Evolutionary conservation across 2,113 vertebrate genomes (phyloP).

Genomic region (Phyllostomus hastatus): DNA sequence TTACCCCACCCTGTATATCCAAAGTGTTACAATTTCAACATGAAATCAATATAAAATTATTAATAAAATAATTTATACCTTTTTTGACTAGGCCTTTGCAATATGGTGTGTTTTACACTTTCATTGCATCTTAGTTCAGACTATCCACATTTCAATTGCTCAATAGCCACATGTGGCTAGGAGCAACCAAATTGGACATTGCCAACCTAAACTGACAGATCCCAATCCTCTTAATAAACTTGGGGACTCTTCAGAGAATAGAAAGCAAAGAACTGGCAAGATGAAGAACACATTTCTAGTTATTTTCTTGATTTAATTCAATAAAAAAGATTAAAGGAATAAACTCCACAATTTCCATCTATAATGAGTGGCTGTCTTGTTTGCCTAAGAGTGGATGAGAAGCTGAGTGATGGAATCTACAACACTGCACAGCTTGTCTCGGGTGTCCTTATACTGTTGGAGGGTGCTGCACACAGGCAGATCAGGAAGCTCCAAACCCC

Average conservation of each 20-base stretch:
- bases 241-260: not conserved
- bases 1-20: not conserved
- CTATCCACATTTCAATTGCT: not conserved
- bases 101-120: not conserved
- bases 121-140: not conserved
- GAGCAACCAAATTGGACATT: not conserved
- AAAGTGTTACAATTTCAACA: not conserved
- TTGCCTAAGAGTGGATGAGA: not conserved
- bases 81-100: not conserved
- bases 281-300: not conserved
- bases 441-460: not conserved
- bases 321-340: not conserved
- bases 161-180: not conserved
- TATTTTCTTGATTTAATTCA: not conserved
- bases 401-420: not conserved
- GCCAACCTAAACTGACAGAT: not conserved
- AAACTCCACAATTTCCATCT: not conserved
- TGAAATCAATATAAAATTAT: not conserved
- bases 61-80: not conserved
- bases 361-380: not conserved
- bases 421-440: not conserved
- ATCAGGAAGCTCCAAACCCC: not conserved
- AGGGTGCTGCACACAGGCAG: not conserved
- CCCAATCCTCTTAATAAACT: not conserved
- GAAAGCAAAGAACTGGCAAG: not conserved